These are phyloP conservation scores for Enteromius trimaculatus DNA, from an alignment of 2,797 vertebrate genomes.

Conservation along the genomic window DNA sequence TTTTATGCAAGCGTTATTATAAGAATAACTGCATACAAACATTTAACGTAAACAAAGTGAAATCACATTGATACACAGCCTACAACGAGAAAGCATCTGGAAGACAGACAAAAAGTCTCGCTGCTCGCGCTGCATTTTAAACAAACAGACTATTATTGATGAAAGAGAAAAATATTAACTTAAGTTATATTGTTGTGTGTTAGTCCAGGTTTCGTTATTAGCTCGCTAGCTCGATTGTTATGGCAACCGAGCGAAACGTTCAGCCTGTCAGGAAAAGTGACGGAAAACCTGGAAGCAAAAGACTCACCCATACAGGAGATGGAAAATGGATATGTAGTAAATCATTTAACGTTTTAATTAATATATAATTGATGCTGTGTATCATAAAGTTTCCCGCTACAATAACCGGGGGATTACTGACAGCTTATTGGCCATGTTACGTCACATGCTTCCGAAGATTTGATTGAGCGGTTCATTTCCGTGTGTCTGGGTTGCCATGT, in stretches of 20 bases:
- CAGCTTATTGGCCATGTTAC: slow-evolving; percentile 54
- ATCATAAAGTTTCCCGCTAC: slow-evolving; percentile 59
- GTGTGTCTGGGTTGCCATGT: slow-evolving; percentile 35
- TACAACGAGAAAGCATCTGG: not conserved
- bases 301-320: not conserved
- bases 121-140: not conserved
- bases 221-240: slow-evolving; percentile 12
- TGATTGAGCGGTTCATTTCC: slow-evolving; percentile 27
- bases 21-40: not conserved
- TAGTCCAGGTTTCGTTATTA: slow-evolving; percentile 2
- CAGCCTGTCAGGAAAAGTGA: not conserved
- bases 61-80: not conserved
- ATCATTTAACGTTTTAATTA: not conserved
- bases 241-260: not conserved
- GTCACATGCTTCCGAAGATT: not conserved
- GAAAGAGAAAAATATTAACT: not conserved
- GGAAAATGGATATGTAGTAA: not conserved
- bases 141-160: not conserved
- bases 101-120: not conserved
- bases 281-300: not conserved
- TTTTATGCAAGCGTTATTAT: not conserved
- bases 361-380: not conserved
- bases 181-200: not conserved
- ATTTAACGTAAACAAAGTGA: not conserved
- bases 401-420: slow-evolving; percentile 42